These are phyloP conservation scores for Pogonocichla stellata DNA, from an alignment of 2,113 vertebrate genomes.

Conservation along the genomic window DNA sequence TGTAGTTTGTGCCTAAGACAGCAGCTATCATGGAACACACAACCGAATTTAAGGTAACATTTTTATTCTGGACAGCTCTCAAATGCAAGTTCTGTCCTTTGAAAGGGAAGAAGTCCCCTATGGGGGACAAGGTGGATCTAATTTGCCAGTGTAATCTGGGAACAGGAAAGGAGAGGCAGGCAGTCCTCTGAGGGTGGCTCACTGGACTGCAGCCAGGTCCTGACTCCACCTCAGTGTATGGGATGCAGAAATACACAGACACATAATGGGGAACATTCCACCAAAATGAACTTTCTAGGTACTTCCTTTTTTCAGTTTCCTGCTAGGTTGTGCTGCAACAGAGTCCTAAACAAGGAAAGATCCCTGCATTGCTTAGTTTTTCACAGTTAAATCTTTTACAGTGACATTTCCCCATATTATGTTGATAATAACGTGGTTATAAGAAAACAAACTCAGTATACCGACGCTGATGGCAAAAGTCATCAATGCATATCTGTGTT, in stretches of 20 bases:
- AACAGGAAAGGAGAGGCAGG: not conserved
- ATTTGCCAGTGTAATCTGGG: not conserved
- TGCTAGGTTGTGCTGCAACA: not conserved
- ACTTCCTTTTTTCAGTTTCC: not conserved
- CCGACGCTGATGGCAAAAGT: not conserved
- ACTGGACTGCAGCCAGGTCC: not conserved
- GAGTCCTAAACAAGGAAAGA: not conserved
- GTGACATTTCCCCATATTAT: not conserved
- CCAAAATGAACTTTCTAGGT: not conserved
- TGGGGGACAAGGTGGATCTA: not conserved
- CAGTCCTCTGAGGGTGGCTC: not conserved
- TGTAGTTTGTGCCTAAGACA: not conserved
- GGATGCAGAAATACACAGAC: not conserved
- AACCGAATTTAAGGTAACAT: not conserved
- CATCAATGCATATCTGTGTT: not conserved
- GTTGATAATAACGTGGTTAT: not conserved
- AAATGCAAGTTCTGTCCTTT: not conserved
- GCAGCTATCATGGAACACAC: not conserved
- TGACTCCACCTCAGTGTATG: not conserved
- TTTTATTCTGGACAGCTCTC: not conserved
- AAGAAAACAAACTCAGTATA: not conserved
- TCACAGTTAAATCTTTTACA: not conserved
- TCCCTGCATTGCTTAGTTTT: not conserved
- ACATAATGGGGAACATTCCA: not conserved
- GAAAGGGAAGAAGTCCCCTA: not conserved